Evolutionary conservation across 1,140 invertebrate genomes (phyloP).

Genomic region (Riptortus pedestris): DNA sequence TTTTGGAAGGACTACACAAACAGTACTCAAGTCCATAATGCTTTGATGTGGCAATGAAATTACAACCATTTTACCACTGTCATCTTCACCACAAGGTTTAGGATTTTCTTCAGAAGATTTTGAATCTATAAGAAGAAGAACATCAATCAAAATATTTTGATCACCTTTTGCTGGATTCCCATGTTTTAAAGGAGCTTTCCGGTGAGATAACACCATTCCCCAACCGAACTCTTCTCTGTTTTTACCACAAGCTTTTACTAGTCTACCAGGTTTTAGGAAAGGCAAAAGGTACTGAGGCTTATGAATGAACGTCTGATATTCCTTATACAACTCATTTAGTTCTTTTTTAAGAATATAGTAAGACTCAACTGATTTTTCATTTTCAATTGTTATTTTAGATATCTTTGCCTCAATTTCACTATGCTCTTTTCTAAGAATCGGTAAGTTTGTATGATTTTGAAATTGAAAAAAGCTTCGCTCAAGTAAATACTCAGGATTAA

Average conservation of each 20-base stretch:
- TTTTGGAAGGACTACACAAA: conserved; percentile 80
- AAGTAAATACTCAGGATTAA: conserved; percentile 99
- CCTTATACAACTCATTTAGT: conserved; percentile 57
- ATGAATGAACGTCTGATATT: conserved; percentile 70
- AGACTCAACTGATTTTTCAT: conserved; percentile 59
- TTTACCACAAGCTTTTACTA: conserved; percentile 81
- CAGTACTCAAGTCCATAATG: conserved; percentile 78
- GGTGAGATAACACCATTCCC: conserved; percentile 89
- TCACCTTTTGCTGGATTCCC: conserved; percentile 31
- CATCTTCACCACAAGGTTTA: conserved; percentile 50
- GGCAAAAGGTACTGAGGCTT: conserved; percentile 81
- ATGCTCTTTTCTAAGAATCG: conserved; percentile 58
- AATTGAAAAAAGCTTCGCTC: conserved; percentile 98
- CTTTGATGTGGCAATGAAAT: conserved; percentile 73
- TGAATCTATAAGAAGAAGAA: conserved; percentile 49
- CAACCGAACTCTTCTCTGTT: conserved; percentile 81
- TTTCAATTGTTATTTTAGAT: conserved; percentile 50
- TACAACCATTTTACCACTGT: conserved; percentile 78
- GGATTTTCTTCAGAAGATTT: conserved; percentile 46
- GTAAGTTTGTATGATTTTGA: conserved; percentile 93
- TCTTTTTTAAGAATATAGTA: conserved; percentile 53
- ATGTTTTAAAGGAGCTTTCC: conserved; percentile 46
- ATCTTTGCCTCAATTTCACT: conserved; percentile 39
- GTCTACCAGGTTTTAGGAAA: conserved; percentile 85
- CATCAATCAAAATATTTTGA: conserved; percentile 42